These are phyloP conservation scores for Carapus acus DNA, from an alignment of 2,797 vertebrate genomes.

Conservation along the genomic window DNA sequence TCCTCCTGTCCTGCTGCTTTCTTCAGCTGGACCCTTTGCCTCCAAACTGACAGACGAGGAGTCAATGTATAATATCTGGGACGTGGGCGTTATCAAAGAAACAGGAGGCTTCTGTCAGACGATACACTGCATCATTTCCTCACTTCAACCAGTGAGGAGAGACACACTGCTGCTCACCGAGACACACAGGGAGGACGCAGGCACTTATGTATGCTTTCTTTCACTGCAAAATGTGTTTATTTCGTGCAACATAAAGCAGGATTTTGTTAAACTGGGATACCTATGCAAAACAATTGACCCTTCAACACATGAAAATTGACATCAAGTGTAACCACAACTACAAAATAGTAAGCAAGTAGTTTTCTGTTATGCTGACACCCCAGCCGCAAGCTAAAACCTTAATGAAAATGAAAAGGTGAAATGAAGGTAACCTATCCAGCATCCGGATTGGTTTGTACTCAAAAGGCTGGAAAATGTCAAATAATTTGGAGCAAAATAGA, in stretches of 20 bases:
- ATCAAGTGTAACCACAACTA: too few species aligned
- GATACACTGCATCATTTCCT: slow-evolving; percentile 29
- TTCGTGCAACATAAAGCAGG: too few species aligned
- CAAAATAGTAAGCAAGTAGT: too few species aligned
- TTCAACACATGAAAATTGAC: too few species aligned
- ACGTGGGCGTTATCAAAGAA: slow-evolving; percentile 44
- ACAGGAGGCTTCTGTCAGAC: slow-evolving; percentile 34
- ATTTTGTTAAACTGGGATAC: too few species aligned
- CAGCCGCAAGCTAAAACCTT: slow-evolving; percentile 7
- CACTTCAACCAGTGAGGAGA: slow-evolving; percentile 19
- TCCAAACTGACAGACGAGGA: slow-evolving; percentile 32
- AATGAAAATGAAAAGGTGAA: slow-evolving; percentile 15
- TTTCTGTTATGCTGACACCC: background rate
- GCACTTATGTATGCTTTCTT: too few species aligned
- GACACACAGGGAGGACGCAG: too few species aligned
- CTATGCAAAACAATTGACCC: too few species aligned
- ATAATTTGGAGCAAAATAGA: slow-evolving; percentile 32
- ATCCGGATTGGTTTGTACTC: slow-evolving; percentile 17
- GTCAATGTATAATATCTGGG: slow-evolving; percentile 36
- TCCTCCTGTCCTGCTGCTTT: slow-evolving; percentile 9
- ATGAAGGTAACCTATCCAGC: slow-evolving; percentile 10
- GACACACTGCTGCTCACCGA: too few species aligned
- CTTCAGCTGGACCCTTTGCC: slow-evolving; percentile 22
- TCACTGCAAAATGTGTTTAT: slow-evolving; percentile 26
- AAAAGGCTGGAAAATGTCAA: slow-evolving; percentile 40